phyloP scores from a whole-genome alignment of 2,888 invertebrate species.

The Fragum whitleyi region DNA sequence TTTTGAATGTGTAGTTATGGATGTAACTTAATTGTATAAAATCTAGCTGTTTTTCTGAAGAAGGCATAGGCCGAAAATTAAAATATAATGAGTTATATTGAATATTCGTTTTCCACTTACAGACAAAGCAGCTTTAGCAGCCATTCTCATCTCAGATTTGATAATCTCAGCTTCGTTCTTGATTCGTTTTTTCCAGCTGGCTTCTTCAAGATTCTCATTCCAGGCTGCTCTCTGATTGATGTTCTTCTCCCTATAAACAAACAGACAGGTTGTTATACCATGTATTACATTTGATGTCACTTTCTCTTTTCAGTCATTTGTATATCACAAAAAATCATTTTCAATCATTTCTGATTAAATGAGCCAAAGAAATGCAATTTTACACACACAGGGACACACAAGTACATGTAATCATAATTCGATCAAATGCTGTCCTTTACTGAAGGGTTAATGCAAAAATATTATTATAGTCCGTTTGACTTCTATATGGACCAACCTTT shows the following conservation, averaged over 20 bases:
- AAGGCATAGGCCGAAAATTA: too few species aligned
- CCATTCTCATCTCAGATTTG: constrained; percentile 68
- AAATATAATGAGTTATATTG: too few species aligned
- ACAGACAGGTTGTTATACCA: background rate
- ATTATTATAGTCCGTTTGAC: too few species aligned
- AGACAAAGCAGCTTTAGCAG: constrained; percentile 67
- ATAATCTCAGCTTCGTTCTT: constrained; percentile 61
- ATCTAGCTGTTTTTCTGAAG: too few species aligned
- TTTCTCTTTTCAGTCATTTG: background rate
- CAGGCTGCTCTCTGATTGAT: constrained; percentile 70
- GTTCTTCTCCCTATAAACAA: constrained; percentile 65
- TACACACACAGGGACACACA: too few species aligned
- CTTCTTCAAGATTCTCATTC: constrained; percentile 72
- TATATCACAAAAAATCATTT: background rate
- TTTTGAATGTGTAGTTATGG: too few species aligned
- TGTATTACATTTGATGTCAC: background rate
- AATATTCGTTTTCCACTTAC: constrained; percentile 57
- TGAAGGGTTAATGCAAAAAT: too few species aligned
- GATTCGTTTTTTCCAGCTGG: constrained; percentile 69
- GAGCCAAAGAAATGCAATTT: too few species aligned
- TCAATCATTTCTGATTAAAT: background rate
- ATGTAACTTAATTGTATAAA: too few species aligned
- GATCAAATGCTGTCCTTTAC: too few species aligned
- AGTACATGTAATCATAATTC: too few species aligned
- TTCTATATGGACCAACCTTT: too few species aligned